Evolutionary conservation across 2,888 invertebrate genomes (phyloP), one percentile per base, ranked within the genome.

Genomic region (Hetaerina titia): DNA sequence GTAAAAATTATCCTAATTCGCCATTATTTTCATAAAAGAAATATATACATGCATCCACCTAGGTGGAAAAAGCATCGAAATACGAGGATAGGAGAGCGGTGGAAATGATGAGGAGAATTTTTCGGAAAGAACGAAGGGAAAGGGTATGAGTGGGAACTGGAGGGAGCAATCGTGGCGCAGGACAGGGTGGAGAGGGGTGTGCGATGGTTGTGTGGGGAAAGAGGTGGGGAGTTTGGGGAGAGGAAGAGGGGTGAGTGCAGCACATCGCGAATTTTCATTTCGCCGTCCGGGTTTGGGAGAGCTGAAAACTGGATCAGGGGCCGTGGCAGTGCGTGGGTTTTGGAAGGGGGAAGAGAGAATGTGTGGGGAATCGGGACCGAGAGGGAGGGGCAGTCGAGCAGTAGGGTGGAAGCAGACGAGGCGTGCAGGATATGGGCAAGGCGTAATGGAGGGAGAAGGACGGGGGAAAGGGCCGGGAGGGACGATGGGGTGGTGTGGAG

Each of bases 381-480:
- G 81, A 81, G 81, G 81, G 13, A 11, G 25, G 25, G 31, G 25
- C 13, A 31, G 81, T 11, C 13, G 81, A 6, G 31, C 13, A 31
- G 81, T 9, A 31, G 81, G 81, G 13, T 31, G 81, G 81, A 81
- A 31, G 45, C 69, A 92, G 92, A 56, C 69, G 92, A 92, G 64
- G 74, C 92, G 92, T 92, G 69, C 64, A 90, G 90, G 90, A 90
- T 92, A 92, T 69, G 81, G 25, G 81, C 81, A 81, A 56, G 90
- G 45, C 90, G 90, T 90, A 90, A 90, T 90, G 64, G 90, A 92
- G 69, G 56, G 92, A 19, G 57, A 63, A 19, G 13, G 5, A 13
- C 81, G 9, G 81, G 81, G 90, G 45, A 56, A 56, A 88, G 31
- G 45, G 45, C 45, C 56, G 88, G 45, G 19, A 25, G 15, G 60